Base-by-base conservation (phyloP, 53 echinoderm and acorn worm species). In the Holothuria scabra region DNA sequence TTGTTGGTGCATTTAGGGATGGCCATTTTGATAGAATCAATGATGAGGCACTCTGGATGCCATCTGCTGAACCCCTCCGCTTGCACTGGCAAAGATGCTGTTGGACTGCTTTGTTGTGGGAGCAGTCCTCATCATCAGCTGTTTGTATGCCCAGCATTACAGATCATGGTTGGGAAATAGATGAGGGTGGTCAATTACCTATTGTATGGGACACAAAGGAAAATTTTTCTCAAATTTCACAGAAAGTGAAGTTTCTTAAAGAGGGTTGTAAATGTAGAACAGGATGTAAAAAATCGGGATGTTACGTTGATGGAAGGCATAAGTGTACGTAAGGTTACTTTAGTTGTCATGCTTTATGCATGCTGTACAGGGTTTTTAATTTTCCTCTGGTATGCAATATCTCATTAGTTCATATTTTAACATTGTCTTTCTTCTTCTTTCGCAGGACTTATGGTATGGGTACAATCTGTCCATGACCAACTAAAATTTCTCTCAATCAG, bases 31-130 rank as follows among this genome's bases (percentile, higher is more conserved):
- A 87, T 37, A 33, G 68, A 21, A 83, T 87, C 48, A 65, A 31
- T 58, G 55, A 70, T 82, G 91, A 91, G 38, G 82, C 87, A 64
- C 81, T 84, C 55, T 71, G 85, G 48, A 55, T 66, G 66, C 84
- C 69, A 49, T 67, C 68, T 49, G 66, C 65, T 44, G 84, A 84
- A 5, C 68, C 68, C 56, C 57, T 84, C 9, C 25, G 21, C 8
- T 30, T 65, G 30, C 67, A 84, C 56, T 84, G 84, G 84, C 49
- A 67, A 48, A 9, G 84, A 20, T 67, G 67, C 48, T 46, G 37
- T 8, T 67, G 68, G 67, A 25, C 67, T 24, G 44, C 84, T n/a
- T 10, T 38, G 52, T 25, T 57, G 26, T 84, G 69, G 67, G 70
- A 66, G 20, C 84, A 84, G 30, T n/a, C 84, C 8, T 16, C 10